Percentiles rank a stretch among this genome's conserved stretches.
phyloP scores from a whole-genome alignment of 2,797 vertebrate species.

The Fistularia tabacaria region DNA sequence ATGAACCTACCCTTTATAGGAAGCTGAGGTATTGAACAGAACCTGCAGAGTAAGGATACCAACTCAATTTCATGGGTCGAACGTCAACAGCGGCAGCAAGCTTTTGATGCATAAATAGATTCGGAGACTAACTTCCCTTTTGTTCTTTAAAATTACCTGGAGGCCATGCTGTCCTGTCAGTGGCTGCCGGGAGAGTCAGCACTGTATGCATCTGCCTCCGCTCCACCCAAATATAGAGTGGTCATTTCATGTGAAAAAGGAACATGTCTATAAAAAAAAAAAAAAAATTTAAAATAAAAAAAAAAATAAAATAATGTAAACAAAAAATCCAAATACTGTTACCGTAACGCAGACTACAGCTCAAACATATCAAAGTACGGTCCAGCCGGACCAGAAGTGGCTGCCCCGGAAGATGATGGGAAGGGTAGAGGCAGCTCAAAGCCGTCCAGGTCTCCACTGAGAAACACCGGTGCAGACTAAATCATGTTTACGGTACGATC shows the following conservation, averaged over 20 bases:
- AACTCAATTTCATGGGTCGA: conserved; percentile 9
- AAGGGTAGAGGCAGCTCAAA: neutral
- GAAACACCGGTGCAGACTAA: conserved; percentile 2
- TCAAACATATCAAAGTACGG: conserved; percentile 2
- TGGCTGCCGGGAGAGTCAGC: conserved; percentile 15
- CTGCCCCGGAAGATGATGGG: neutral
- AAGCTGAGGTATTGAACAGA: conserved; percentile 34
- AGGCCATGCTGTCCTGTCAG: conserved; percentile 12
- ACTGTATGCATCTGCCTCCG: conserved; percentile 16
- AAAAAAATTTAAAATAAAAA: conserved; percentile 16
- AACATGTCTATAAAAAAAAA: conserved; percentile 4
- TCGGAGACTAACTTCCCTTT: conserved; percentile 3
- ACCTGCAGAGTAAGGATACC: conserved; percentile 1
- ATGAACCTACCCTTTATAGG: conserved; percentile 1
- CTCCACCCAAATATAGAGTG: conserved; percentile 8
- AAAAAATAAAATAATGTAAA: conserved; percentile 14
- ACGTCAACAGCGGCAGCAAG: conserved; percentile 14
- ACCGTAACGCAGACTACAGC: no score
- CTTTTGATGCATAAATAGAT: conserved; percentile 21
- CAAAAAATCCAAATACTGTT: conserved; percentile 4
- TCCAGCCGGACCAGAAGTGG: conserved; percentile 3
- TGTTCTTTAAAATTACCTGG: conserved; percentile 14
- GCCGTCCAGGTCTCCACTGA: no score
- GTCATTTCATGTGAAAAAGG: conserved; percentile 10
- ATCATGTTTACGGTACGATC: no score